These are phyloP conservation scores for Neodiprion fabricii DNA, from an alignment of 1,140 invertebrate genomes.

Conservation along the genomic window DNA sequence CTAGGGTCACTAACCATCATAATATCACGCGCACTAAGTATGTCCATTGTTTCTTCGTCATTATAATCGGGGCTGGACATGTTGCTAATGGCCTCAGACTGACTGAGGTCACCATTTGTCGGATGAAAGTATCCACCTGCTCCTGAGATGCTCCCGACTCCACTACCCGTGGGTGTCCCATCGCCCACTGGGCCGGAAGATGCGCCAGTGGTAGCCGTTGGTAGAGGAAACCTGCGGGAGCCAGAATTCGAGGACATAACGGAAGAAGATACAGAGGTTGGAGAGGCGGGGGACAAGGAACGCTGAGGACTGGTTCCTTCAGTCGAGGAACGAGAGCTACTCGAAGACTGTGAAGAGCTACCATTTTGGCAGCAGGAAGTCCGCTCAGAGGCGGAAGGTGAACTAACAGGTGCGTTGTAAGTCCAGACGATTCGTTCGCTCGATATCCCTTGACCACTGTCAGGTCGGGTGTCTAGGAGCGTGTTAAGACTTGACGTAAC, in stretches of 20 bases:
- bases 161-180: slow-evolving; percentile 26
- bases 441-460: slow-evolving; percentile 64
- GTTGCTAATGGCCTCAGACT: slow-evolving; percentile 84
- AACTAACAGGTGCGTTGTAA: slow-evolving; percentile 81
- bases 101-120: slow-evolving; percentile 70
- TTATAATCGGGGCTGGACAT: slow-evolving; percentile 88
- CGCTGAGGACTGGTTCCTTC: slow-evolving; percentile 71
- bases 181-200: slow-evolving; percentile 39
- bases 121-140: slow-evolving; percentile 44
- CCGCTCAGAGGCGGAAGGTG: slow-evolving; percentile 56
- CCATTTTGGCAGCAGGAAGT: slow-evolving; percentile 60
- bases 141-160: slow-evolving; percentile 20
- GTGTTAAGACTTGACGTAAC: slow-evolving; percentile 91
- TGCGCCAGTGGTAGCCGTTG: slow-evolving; percentile 48
- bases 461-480: slow-evolving; percentile 81
- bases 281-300: slow-evolving; percentile 78
- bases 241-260: slow-evolving; percentile 78
- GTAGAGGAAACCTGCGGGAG: slow-evolving; percentile 58
- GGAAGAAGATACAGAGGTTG: slow-evolving; percentile 84
- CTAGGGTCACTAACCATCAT: slow-evolving; percentile 88
- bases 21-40: slow-evolving; percentile 71
- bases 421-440: slow-evolving; percentile 85
- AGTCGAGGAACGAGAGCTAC: slow-evolving; percentile 68
- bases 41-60: slow-evolving; percentile 73
- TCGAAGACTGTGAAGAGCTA: slow-evolving; percentile 63